Conservation (phyloP, 2,797 vertebrate species). For the Gallirallus australis region DNA sequence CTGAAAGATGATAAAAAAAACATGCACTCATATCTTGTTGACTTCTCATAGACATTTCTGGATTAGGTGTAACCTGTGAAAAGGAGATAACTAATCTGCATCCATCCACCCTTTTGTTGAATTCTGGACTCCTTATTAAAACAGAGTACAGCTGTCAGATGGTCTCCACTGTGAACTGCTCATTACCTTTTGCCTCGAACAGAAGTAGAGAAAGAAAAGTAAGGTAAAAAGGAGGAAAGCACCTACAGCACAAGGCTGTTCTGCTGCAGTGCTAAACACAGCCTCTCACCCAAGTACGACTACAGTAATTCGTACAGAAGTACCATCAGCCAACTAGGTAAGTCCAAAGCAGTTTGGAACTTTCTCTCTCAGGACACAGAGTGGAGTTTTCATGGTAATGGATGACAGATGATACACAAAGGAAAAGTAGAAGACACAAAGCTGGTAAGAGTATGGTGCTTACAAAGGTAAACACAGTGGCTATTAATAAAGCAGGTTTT, state of each 20-base stretch:
- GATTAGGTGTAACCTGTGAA: background rate
- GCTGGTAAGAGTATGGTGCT: background rate
- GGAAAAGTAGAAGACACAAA: background rate
- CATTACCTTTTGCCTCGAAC: background rate
- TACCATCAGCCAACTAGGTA: background rate
- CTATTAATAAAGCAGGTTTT: background rate
- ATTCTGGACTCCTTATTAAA: slow-evolving; percentile 4
- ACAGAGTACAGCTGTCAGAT: background rate
- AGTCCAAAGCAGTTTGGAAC: background rate
- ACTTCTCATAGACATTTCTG: background rate
- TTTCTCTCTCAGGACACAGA: background rate
- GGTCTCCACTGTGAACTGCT: background rate
- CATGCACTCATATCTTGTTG: slow-evolving; percentile 1
- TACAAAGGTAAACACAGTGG: background rate
- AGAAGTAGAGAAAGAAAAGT: background rate
- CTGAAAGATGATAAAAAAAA: slow-evolving; percentile 53
- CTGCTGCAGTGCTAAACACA: background rate
- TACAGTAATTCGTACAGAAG: background rate
- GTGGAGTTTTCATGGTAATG: background rate
- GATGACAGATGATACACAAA: background rate
- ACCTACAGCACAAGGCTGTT: background rate
- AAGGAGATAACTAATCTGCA: slow-evolving; percentile 12
- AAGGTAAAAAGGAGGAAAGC: background rate
- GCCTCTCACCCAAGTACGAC: background rate
- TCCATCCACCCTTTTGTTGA: background rate